phyloP scores from a whole-genome alignment of 2,113 vertebrate genomes.

The Nycticebus coucang region DNA sequence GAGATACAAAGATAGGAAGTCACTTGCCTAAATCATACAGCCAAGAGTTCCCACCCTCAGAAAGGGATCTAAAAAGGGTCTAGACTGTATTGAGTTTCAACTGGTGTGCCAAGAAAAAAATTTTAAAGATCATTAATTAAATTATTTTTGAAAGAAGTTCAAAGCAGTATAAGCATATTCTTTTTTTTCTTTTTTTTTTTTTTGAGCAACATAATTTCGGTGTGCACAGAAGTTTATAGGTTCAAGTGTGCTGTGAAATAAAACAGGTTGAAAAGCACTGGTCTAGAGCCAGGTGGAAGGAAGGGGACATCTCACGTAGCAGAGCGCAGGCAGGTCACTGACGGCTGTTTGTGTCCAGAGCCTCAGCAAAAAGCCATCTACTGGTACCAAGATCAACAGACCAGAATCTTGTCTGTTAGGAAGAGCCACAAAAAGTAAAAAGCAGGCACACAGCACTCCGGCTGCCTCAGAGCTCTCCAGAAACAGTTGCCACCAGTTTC shows the following conservation, averaged over 20 bases:
- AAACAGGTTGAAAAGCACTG: too few species aligned
- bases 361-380: neutral
- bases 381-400: neutral
- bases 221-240: too few species aligned
- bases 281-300: neutral
- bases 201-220: too few species aligned
- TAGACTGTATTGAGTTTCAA: too few species aligned
- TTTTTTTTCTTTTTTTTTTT: too few species aligned
- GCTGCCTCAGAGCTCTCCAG: neutral
- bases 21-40: neutral
- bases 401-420: neutral
- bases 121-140: too few species aligned
- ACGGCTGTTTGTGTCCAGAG: neutral
- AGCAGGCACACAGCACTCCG: neutral
- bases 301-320: fast-evolving
- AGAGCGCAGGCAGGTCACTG: neutral
- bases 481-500: neutral
- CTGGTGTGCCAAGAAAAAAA: too few species aligned
- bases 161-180: too few species aligned
- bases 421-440: neutral
- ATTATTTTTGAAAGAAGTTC: too few species aligned
- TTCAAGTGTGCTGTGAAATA: too few species aligned
- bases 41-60: too few species aligned
- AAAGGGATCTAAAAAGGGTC: neutral
- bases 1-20: neutral